Evolutionary conservation across 2,888 invertebrate genomes (phyloP).

Genomic region (Dynastes grantii): DNA sequence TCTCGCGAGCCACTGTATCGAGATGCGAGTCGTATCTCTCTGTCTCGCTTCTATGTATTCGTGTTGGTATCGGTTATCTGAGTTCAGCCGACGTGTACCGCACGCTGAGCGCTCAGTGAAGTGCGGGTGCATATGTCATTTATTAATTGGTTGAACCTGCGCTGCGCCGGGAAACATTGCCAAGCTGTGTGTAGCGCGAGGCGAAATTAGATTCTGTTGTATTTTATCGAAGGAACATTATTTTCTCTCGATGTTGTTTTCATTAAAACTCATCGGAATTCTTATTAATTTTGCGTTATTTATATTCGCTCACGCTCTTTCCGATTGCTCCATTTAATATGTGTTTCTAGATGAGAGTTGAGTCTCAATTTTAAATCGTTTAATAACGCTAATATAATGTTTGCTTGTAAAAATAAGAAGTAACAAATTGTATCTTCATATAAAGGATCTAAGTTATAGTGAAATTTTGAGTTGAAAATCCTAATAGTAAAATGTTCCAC

Average conservation of each 20-base stretch:
- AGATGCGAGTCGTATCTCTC: slow-evolving; percentile 7
- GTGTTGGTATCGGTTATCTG: neutral
- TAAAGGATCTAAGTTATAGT: too few relatives aligned
- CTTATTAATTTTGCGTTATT: slow-evolving; percentile 7
- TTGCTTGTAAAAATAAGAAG: too few relatives aligned
- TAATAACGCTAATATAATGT: too few relatives aligned
- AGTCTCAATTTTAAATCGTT: too few relatives aligned
- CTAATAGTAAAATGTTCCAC: too few relatives aligned
- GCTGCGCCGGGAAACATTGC: slow-evolving; percentile 28
- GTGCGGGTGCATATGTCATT: slow-evolving; percentile 46
- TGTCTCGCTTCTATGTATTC: neutral
- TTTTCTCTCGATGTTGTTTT: slow-evolving; percentile 8
- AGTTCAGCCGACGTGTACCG: slow-evolving; percentile 16
- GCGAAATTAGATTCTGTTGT: slow-evolving; percentile 42
- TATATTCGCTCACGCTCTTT: neutral
- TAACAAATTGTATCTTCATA: too few relatives aligned
- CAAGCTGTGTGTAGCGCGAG: slow-evolving; percentile 11
- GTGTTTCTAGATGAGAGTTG: too few relatives aligned
- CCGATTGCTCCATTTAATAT: too few relatives aligned
- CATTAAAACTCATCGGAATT: slow-evolving; percentile 16
- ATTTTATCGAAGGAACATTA: slow-evolving; percentile 31
- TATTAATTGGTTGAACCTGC: slow-evolving; percentile 44
- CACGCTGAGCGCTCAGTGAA: slow-evolving; percentile 19
- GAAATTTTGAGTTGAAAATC: too few relatives aligned
- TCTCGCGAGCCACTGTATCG: slow-evolving; percentile 18